These are phyloP conservation scores for Gymnodraco acuticeps DNA, from an alignment of 2,797 vertebrate genomes.

Conservation along the genomic window DNA sequence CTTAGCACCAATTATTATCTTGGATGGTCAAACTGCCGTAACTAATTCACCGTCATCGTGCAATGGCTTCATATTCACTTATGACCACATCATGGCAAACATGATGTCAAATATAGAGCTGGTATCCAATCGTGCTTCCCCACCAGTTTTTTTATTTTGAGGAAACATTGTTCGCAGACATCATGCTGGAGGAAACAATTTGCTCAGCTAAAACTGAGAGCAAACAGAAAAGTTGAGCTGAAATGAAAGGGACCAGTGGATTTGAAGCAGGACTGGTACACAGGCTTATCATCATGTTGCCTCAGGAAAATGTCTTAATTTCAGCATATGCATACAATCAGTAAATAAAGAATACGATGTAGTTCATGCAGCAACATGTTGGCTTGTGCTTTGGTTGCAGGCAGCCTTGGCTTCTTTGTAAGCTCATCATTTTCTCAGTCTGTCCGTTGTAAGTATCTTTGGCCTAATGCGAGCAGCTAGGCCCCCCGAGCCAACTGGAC, in stretches of 20 bases:
- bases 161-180: neutral
- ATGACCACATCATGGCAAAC: slow-evolving; percentile 15
- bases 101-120: slow-evolving; percentile 27
- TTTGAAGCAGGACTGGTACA: too few species aligned
- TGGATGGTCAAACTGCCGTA: slow-evolving; percentile 40
- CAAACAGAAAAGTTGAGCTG: too few species aligned
- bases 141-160: neutral
- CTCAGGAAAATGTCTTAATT: neutral
- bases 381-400: slow-evolving; percentile 14
- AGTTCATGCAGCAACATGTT: neutral
- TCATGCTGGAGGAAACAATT: too few species aligned
- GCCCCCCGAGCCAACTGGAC: slow-evolving; percentile 38
- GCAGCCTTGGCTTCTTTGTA: slow-evolving; percentile 4
- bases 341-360: neutral
- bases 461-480: slow-evolving; percentile 13
- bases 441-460: slow-evolving; percentile 4
- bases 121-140: neutral
- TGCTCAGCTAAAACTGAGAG: too few species aligned
- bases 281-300: neutral
- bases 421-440: neutral
- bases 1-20: slow-evolving; percentile 22
- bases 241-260: too few species aligned
- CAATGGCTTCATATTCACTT: slow-evolving; percentile 20
- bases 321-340: neutral
- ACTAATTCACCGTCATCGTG: slow-evolving; percentile 34